These are phyloP conservation scores for Cyanocitta stelleri DNA, from an alignment of 2,113 vertebrate genomes.

Conservation along the genomic window DNA sequence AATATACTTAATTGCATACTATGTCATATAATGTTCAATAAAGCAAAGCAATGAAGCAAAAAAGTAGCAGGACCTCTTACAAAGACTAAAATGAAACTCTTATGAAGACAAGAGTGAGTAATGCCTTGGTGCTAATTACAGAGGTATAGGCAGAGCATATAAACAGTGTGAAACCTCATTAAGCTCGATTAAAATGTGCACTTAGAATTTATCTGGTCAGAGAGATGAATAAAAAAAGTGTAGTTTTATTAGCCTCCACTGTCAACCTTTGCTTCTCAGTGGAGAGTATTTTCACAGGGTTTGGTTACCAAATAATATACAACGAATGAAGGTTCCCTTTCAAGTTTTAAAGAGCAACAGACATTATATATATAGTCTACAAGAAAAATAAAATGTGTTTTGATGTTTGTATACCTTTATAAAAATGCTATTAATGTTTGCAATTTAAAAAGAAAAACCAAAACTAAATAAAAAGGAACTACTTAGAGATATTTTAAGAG, in stretches of 20 bases:
- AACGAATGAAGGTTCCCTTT: not conserved
- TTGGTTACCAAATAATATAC: not conserved
- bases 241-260: not conserved
- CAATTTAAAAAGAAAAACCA: not conserved
- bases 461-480: not conserved
- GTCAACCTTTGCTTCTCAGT: not conserved
- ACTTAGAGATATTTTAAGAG: not conserved
- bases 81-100: conserved; percentile 60
- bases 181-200: conserved; percentile 32
- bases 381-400: not conserved
- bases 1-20: conserved; percentile 65
- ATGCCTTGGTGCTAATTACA: conserved; percentile 62
- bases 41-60: conserved; percentile 69
- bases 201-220: conserved; percentile 41
- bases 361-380: not conserved
- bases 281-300: not conserved
- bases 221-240: conserved; percentile 11
- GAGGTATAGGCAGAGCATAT: conserved; percentile 1
- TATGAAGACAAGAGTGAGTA: conserved; percentile 58
- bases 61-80: conserved; percentile 55
- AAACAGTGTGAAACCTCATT: conserved; percentile 63
- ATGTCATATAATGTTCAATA: conserved; percentile 61
- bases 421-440: not conserved
- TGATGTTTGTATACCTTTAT: not conserved
- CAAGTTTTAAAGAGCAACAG: not conserved